Evolutionary conservation across 1,140 invertebrate genomes (phyloP).

Genomic region (Zaprionus vittiger): DNA sequence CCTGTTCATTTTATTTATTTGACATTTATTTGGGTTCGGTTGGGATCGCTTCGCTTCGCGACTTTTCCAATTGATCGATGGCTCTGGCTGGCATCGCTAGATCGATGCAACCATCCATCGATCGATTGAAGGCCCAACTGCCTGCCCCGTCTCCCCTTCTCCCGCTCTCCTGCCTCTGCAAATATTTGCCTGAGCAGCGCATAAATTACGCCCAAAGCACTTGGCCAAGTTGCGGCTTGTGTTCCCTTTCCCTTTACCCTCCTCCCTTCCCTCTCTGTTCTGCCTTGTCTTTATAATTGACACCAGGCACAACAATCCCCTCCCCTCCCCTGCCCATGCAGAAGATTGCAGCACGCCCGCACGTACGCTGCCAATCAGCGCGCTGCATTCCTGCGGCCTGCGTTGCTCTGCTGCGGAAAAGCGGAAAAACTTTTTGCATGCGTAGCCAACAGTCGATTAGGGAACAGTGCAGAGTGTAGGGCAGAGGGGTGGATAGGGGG

Average conservation of each 20-base stretch:
- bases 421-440: conserved; percentile 40
- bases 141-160: not conserved
- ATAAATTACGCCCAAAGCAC: conserved; percentile 71
- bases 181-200: conserved; percentile 62
- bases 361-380: conserved; percentile 69
- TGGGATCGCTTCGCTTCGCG: conserved; percentile 11
- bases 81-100: conserved; percentile 44
- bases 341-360: conserved; percentile 52
- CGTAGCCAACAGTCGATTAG: not conserved
- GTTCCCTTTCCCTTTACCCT: not conserved
- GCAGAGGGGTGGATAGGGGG: not conserved
- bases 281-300: conserved; percentile 46
- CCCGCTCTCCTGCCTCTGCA: conserved; percentile 8
- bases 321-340: not conserved
- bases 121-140: conserved; percentile 37
- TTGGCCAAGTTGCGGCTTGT: conserved; percentile 54
- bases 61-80: conserved; percentile 65
- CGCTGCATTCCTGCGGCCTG: conserved; percentile 11
- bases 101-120: conserved; percentile 44
- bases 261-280: not conserved
- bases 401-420: conserved; percentile 25
- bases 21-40: conserved; percentile 70
- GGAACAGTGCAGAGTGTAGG: conserved; percentile 2
- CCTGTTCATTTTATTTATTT: conserved; percentile 75
- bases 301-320: conserved; percentile 44